These are phyloP conservation scores for Uria lomvia DNA, from an alignment of 2,113 vertebrate genomes.

Conservation along the genomic window DNA sequence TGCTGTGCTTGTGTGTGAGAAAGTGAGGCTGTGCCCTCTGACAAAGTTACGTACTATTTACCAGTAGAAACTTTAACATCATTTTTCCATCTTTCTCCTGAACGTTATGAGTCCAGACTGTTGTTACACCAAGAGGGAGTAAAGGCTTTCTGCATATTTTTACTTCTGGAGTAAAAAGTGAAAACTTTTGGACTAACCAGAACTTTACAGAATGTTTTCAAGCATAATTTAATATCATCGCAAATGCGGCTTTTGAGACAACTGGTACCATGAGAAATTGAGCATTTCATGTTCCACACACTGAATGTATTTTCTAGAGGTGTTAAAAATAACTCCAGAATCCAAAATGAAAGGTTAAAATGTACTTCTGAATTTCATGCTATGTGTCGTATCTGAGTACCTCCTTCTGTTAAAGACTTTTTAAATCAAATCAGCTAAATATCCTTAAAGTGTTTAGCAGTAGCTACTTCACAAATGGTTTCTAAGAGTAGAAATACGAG, in stretches of 20 bases:
- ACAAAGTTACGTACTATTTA: background rate
- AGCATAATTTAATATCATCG: background rate
- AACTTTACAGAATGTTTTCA: background rate
- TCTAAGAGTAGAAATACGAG: background rate
- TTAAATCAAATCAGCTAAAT: slow-evolving; percentile 13
- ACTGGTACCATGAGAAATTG: background rate
- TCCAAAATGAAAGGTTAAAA: background rate
- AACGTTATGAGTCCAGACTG: background rate
- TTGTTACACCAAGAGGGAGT: background rate
- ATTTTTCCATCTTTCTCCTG: background rate
- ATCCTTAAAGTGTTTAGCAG: background rate
- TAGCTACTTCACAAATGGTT: background rate
- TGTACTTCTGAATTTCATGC: background rate
- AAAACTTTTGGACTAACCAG: background rate
- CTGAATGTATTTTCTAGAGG: background rate
- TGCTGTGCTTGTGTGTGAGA: background rate
- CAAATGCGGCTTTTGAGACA: background rate
- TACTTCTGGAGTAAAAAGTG: background rate
- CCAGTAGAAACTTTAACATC: background rate
- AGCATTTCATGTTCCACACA: background rate
- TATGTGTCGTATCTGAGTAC: background rate
- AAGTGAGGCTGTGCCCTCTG: background rate
- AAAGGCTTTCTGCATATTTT: background rate
- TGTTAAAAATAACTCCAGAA: background rate
- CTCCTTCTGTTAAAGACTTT: background rate